Conservation (phyloP, 2,888 invertebrate genomes). For the Eupithecia subumbrata region DNA sequence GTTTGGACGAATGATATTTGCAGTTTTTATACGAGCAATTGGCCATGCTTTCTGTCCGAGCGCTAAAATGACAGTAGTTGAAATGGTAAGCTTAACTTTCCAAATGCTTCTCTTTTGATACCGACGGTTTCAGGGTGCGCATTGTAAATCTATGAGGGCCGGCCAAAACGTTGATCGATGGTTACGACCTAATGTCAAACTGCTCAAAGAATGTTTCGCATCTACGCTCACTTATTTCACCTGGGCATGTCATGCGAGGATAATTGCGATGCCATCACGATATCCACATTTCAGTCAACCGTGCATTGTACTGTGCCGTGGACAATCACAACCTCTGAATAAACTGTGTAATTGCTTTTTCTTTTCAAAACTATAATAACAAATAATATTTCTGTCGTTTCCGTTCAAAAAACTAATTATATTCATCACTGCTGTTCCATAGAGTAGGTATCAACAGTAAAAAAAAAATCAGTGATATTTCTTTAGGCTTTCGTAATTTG, state of each 20-base stretch:
- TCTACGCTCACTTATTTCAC: slow-evolving; percentile 1
- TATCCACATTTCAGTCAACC: slow-evolving; percentile 22
- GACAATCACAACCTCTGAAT: slow-evolving; percentile 18
- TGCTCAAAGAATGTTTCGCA: neutral
- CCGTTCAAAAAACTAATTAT: neutral
- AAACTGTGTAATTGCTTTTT: neutral
- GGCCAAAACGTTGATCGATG: too few relatives aligned
- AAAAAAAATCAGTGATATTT: neutral
- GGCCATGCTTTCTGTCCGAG: too few relatives aligned
- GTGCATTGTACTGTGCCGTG: slow-evolving; percentile 19
- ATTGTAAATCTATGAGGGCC: too few relatives aligned
- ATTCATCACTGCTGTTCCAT: neutral
- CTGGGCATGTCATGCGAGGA: slow-evolving; percentile 32
- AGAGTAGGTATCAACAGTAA: neutral
- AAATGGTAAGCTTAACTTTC: too few relatives aligned
- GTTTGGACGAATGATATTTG: too few relatives aligned
- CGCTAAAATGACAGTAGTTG: too few relatives aligned
- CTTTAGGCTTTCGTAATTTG: neutral
- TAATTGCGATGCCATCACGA: slow-evolving; percentile 30
- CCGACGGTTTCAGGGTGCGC: too few relatives aligned
- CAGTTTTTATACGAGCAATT: too few relatives aligned
- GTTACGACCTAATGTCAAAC: too few relatives aligned
- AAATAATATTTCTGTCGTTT: neutral
- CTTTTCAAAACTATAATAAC: neutral
- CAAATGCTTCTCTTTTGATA: too few relatives aligned